Base-by-base conservation (phyloP, 2,888 invertebrate species). In the Alcis repandata region DNA sequence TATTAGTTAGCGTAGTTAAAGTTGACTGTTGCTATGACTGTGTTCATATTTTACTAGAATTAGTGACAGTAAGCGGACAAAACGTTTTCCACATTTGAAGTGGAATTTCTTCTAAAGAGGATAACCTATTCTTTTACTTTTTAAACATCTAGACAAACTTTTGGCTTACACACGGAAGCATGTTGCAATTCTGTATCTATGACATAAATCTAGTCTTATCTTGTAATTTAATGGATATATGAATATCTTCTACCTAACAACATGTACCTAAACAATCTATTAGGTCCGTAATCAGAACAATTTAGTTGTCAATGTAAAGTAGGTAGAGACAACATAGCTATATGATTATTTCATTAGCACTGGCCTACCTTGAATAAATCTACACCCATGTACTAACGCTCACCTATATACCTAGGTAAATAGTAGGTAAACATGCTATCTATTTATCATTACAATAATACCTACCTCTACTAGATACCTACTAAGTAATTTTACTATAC, bases 281-380 rank as follows among this genome's bases (percentile, higher is more conserved):
- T 27, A 27, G 27, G 6, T 27, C 2, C 6, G 2, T 27, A 6
- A 4, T 27, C 6, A 4, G 27, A 27, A 27, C 27, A 27, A 4
- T 27, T 27, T 27, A 27, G 27, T 27, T 27, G 27, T 4, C 11
- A 46, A 1, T 40, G 15, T 41, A 45, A 2, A 33, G 27, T 40
- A n/a, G 9, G 22, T 27, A 49, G 33, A 48, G 33, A 53, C 59
- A 59, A 51, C 48, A 49, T 17, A 27, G 33, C 43, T 20, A 36
- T 56, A 51, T 61, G 54, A 48, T 61, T 49, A 51, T 46, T 38
- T 40, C 36, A 59, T 64, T 64, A 64, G 32, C 64, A 8, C 49
- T 41, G 41, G 40, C 2, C 52, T 53, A 48, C 66, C 61, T 66
- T 66, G 66, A 52, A 45, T 27, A 38, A 56, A 32, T 43, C 19